Base-by-base conservation (phyloP, 2,888 invertebrate species). In the Leptinotarsa juncta region DNA sequence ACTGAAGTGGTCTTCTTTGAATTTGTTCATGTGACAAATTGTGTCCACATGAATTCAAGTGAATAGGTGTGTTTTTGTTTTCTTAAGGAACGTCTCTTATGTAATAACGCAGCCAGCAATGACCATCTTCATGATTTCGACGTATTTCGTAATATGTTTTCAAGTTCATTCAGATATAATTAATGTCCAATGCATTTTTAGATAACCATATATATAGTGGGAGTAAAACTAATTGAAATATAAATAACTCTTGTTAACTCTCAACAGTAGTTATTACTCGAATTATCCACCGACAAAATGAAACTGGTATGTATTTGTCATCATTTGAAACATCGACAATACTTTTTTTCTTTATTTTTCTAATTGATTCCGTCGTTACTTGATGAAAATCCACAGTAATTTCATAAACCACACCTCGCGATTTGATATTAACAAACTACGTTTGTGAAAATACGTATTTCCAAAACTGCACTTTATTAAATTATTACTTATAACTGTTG, bases 1-100 rank as follows among this genome's bases (percentile, higher is more conserved):
- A 42, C 10, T 42, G 42, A 10, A 42, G 42, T 42, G 42, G 42
- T 42, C 10, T 42, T 42, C 1, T 42, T 42, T 42, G 42, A n/a
- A n/a, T 51, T 20, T 14, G 57, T 15, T 57, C 12, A 26, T 57
- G 23, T 57, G 57, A 57, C 26, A 57, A 57, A 57, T 23, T 15
- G 20, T 57, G 26, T 57, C 57, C 57, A 23, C 57, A 57, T 57
- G 20, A 26, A 51, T 51, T n/a, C 51, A 51, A 57, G 15, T 57
- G 57, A 23, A 57, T 14, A 57, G 57, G 57, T 57, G 57, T 23
- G 57, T 20, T 57, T 23, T 12, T 57, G 57, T 57, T 57, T 57
- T 57, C 57, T 57, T 26, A 57, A 26, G 57, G 57, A 20, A 57
- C 57, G 57, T 57, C 57, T 23, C 57, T 57, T 20, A 23, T 57